phyloP scores from a whole-genome alignment of 2,888 invertebrate species.

The Synanthedon myopaeformis region DNA sequence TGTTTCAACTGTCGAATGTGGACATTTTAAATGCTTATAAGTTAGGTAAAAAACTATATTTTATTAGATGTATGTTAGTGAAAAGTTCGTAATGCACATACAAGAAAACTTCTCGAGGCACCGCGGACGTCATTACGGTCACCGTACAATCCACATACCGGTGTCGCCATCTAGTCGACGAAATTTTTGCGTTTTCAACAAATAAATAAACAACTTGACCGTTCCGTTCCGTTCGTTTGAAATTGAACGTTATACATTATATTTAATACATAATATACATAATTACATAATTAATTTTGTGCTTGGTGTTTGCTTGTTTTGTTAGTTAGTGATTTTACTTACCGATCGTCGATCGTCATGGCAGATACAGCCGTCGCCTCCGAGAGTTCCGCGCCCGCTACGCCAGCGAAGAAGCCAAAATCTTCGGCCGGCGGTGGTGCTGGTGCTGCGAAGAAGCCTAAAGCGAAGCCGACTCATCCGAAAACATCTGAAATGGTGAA shows the following conservation, averaged over 20 bases:
- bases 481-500: slow-evolving; percentile 43
- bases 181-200: slow-evolving; percentile 1
- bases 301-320: too few relatives aligned
- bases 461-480: slow-evolving; percentile 33
- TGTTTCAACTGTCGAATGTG: background rate
- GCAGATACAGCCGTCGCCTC: too few relatives aligned
- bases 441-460: slow-evolving; percentile 23
- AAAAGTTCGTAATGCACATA: slow-evolving; percentile 5
- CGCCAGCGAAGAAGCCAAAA: slow-evolving; percentile 26
- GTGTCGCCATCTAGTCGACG: slow-evolving; percentile 1
- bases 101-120: slow-evolving; percentile 4
- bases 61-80: slow-evolving; percentile 4
- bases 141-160: slow-evolving; percentile 2
- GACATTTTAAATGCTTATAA: background rate
- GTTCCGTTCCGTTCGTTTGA: too few relatives aligned
- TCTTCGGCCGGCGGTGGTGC: slow-evolving; percentile 13
- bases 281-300: too few relatives aligned
- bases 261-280: too few relatives aligned
- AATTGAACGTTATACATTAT: slow-evolving; percentile 3
- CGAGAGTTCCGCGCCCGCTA: slow-evolving; percentile 20
- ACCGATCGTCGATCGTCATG: too few relatives aligned
- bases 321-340: too few relatives aligned
- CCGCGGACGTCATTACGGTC: background rate
- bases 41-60: slow-evolving; percentile 6
- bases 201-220: background rate